Conservation (phyloP, 2,113 vertebrate genomes). For the Excalfactoria chinensis region DNA sequence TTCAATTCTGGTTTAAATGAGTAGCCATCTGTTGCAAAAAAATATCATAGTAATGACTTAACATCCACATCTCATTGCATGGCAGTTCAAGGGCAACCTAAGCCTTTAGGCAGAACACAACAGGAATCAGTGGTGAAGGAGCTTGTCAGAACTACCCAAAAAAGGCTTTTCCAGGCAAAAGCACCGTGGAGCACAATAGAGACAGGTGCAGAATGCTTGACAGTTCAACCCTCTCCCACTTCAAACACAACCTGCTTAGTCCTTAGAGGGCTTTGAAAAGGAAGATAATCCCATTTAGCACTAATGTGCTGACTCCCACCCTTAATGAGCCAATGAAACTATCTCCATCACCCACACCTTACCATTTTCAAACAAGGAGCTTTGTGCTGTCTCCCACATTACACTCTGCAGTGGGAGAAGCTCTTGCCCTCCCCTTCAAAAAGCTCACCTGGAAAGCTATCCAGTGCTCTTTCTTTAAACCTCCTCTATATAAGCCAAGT, state of each 20-base stretch:
- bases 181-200: fast-evolving
- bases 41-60: not conserved
- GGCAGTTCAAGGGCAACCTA: not conserved
- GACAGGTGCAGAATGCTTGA: not conserved
- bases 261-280: not conserved
- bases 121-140: not conserved
- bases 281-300: conserved; percentile 33
- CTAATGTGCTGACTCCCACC: not conserved
- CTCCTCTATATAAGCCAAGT: not conserved
- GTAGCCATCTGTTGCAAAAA: not conserved
- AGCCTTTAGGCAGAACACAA: not conserved
- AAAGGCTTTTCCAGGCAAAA: not conserved
- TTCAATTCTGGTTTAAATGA: not conserved
- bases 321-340: not conserved
- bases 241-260: not conserved
- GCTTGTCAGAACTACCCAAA: not conserved
- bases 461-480: not conserved
- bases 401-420: not conserved
- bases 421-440: not conserved
- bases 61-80: not conserved
- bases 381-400: conserved; percentile 50
- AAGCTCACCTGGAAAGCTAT: not conserved
- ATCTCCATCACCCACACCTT: conserved; percentile 58
- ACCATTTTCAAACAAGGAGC: conserved; percentile 23
- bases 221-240: not conserved